Conservation (phyloP, 2,888 invertebrate genomes). For the Acleris sparsana region DNA sequence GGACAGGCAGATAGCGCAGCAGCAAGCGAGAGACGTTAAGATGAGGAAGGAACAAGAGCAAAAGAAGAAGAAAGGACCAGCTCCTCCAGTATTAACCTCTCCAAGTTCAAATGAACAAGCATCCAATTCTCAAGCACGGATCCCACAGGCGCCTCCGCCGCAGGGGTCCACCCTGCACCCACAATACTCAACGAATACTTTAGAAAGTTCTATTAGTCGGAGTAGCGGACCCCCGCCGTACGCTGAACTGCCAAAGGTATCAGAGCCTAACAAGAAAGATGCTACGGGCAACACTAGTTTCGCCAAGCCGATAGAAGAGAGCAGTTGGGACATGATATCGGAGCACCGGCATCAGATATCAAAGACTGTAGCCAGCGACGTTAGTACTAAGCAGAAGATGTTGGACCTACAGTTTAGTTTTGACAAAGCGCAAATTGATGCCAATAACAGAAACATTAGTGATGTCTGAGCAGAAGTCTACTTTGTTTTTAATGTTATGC, state of each 20-base stretch:
- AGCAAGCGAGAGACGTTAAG: conserved; percentile 42
- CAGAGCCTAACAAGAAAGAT: conserved; percentile 49
- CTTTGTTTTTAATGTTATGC: too few species aligned
- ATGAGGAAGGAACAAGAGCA: conserved; percentile 44
- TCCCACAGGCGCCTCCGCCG: conserved; percentile 12
- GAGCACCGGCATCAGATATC: conserved; percentile 76
- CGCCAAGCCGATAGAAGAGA: conserved; percentile 56
- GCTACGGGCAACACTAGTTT: conserved; percentile 62
- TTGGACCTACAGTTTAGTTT: conserved; percentile 67
- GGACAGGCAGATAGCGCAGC: conserved; percentile 45
- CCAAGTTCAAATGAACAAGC: conserved; percentile 36
- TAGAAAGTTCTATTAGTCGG: conserved; percentile 73
- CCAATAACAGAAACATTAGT: conserved; percentile 51
- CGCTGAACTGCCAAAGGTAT: conserved; percentile 42
- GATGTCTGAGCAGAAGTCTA: conserved; percentile 50
- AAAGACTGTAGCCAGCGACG: conserved; percentile 44
- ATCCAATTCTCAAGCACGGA: conserved; percentile 12
- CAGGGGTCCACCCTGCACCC: conserved; percentile 30
- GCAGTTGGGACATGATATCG: conserved; percentile 81
- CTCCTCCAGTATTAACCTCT: conserved; percentile 34
- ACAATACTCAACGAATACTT: conserved; percentile 60
- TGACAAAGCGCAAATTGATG: conserved; percentile 36
- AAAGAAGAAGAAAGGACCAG: conserved; percentile 41
- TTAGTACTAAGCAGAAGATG: conserved; percentile 52
- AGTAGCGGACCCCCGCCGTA: conserved; percentile 74